Base-by-base conservation (phyloP, 1,140 invertebrate genomes). In the Drosophila quadrilineata region DNA sequence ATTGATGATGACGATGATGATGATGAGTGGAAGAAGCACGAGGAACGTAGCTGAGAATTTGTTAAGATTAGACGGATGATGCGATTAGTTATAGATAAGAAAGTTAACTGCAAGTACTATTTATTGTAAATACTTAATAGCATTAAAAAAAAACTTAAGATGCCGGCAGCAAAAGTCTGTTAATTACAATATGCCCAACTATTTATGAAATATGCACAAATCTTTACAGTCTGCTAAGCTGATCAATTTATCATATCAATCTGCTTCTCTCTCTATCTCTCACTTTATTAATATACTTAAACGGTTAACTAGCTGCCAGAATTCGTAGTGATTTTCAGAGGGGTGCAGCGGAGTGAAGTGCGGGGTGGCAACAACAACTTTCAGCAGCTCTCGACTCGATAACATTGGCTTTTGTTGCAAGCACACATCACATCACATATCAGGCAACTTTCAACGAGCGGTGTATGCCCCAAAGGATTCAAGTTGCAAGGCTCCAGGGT, bases 391-490 rank as follows among this genome's bases (percentile, higher is more conserved):
- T n/a, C 40, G 17, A 21, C 38, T 14, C 9, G 41, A 28, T 28
- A 56, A 38, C 24, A 50, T 35, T 9, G 3, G 28, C 35, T 59
- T n/a, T 69, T 62, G 65, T 64, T 58, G 65, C 75, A 50, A 66
- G 66, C 75, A n/a, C n/a, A n/a, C n/a, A n/a, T n/a, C n/a, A n/a
- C n/a, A n/a, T n/a, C n/a, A n/a, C n/a, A 77, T 77, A 77, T 76
- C 75, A 65, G 38, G 49, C 68, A 84, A 84, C 68, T 76, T 82
- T 84, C 63, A 68, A 63, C 58, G 68, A 73, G 63, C 74, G 69
- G 68, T 68, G 74, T 57, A 56, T 73, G 45, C 38, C 65, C 59
- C 70, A 59, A 54, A 54, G 70, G 70, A 70, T 54, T 69, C 48
- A 28, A 57, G 36, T 48, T 29, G 48, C 70, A 43, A n/a, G 35